Base-by-base conservation (phyloP, 2,113 vertebrate species). In the Phycodurus eques region DNA sequence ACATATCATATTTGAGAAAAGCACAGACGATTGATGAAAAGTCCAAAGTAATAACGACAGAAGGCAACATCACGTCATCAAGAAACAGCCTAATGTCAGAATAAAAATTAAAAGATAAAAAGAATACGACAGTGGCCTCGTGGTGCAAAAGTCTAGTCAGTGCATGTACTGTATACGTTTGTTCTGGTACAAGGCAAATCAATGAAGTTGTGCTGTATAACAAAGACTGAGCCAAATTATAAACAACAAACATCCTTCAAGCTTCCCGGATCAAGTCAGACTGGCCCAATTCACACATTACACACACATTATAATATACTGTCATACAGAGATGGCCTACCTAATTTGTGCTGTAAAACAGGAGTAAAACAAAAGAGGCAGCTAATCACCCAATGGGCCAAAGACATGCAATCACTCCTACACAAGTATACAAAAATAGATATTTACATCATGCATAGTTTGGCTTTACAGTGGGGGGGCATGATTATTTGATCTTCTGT, bases 111-210 rank as follows among this genome's bases (percentile, higher is more conserved):
- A 47, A 31, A 10, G 20, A 15, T 22, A 61, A 66, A 62, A 43
- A 17, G 15, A 67, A 47, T 11, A 15, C 74, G 67, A 74, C 53
- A 3, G 49, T 71, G 72, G 77, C 77, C 5, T 64, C 67, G 27
- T 70, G 51, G 70, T 74, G 27, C 56, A 73, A 83, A 59, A 82
- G 66, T 20, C 71, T 72, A 64, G 43, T 31, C 57, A 75, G 53
- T 5, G 19, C 54, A 54, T 14, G 39, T 33, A 43, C 67, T 53
- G 51, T n/a, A 74, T 47, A 4, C 9, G 31, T 72, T 77, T 71
- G 53, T 70, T 72, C 70, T 61, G 31, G 9, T 63, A 76, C 57
- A 83, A 80, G 71, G 80, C 75, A 79, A 80, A 83, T 60, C 0
- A 82, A 56, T 9, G 6, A 39, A 39, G 14, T 39, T 19, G 59